Conservation (phyloP, 1,140 invertebrate genomes). For the Hetaerina americana region DNA sequence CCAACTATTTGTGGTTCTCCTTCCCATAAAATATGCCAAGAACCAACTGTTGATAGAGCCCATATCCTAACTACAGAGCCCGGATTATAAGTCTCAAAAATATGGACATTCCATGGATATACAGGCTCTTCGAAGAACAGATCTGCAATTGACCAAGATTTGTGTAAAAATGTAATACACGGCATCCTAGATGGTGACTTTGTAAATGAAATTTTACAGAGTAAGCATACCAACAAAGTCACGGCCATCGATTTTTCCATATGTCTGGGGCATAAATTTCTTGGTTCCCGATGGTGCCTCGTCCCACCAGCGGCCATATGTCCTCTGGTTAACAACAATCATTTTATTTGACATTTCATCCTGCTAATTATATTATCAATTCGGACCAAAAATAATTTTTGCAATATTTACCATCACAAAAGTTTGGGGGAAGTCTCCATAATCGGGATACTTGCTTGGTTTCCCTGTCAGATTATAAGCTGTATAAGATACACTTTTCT, state of each 20-base stretch:
- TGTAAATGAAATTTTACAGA: too few relatives aligned
- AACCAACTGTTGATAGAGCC: conserved; percentile 39
- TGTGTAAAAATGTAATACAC: background rate
- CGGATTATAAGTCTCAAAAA: conserved; percentile 85
- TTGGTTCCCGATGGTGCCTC: conserved; percentile 51
- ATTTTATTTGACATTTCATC: conserved; percentile 9
- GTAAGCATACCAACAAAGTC: conserved; percentile 68
- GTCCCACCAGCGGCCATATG: conserved; percentile 82
- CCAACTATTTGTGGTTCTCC: conserved; percentile 46
- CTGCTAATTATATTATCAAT: background rate
- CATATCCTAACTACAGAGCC: conserved; percentile 73
- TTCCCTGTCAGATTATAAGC: conserved; percentile 71
- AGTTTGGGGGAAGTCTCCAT: conserved; percentile 79
- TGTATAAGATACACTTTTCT: conserved; percentile 74
- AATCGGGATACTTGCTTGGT: conserved; percentile 69
- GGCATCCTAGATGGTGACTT: background rate
- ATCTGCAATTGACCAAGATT: conserved; percentile 21
- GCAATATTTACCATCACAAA: conserved; percentile 65
- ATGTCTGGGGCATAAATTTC: conserved; percentile 61
- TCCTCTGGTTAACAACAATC: conserved; percentile 46
- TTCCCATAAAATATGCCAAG: conserved; percentile 68
- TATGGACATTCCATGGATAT: conserved; percentile 57
- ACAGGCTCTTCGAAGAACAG: conserved; percentile 53
- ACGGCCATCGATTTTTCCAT: conserved; percentile 49
- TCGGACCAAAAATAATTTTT: conserved; percentile 7